Conservation (phyloP, 1,140 invertebrate genomes). For the Trinorchestia longiramus region DNA sequence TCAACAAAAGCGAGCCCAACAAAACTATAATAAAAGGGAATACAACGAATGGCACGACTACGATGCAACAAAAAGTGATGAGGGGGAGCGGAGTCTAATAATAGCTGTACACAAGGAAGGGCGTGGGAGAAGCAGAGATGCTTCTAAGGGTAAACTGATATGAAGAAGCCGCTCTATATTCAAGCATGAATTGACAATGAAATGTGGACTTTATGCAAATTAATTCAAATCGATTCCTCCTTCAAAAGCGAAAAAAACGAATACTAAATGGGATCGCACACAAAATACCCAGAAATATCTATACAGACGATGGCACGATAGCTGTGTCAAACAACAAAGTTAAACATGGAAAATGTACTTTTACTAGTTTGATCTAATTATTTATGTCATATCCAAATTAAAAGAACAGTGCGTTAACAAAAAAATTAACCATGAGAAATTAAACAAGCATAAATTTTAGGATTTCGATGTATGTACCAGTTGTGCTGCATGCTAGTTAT, state of each 20-base stretch:
- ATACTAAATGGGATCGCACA: background rate
- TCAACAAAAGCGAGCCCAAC: background rate
- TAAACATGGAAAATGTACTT: background rate
- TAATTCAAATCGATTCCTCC: background rate
- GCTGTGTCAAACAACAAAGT: background rate
- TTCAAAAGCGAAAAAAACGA: background rate
- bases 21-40: background rate
- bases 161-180: background rate
- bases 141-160: background rate
- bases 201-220: background rate
- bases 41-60: background rate
- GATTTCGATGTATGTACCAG: too few species aligned
- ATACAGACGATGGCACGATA: background rate
- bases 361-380: background rate
- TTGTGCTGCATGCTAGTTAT: too few species aligned
- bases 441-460: too few species aligned
- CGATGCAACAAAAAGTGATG: slow-evolving; percentile 25
- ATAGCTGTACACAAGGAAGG: slow-evolving; percentile 22
- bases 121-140: slow-evolving; percentile 1
- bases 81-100: background rate
- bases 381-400: too few species aligned
- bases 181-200: background rate
- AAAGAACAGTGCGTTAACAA: too few species aligned
- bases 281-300: background rate
- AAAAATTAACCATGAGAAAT: too few species aligned